Base-by-base conservation (phyloP, 2,113 vertebrate genomes). In the Rhinichthys klamathensis region DNA sequence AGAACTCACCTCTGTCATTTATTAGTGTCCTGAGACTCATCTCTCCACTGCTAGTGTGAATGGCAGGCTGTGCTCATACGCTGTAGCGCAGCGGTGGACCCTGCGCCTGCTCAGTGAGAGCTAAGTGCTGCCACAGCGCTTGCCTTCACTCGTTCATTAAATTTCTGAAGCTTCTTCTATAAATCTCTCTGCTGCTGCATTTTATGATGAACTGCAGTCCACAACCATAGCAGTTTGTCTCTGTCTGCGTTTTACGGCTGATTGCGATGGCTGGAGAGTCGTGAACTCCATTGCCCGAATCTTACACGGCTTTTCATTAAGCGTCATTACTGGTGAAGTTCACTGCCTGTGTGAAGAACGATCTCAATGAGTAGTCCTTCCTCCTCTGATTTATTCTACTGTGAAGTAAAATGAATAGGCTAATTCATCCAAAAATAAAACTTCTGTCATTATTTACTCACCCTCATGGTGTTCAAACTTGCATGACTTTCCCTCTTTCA, bases 131-230 rank as follows among this genome's bases (percentile, higher is more conserved):
- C 84, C 49, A 27, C 63, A 13, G 46, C 56, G 21, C 69, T 63
- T 63, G 67, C 61, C 54, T 58, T 63, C 67, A 38, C 51, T 86
- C 63, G 51, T 80, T 81, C 38, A 80, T 73, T 85, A 80, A 85
- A 86, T 51, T 73, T 58, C 51, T 72, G 35, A 72, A 6, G 49
- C 58, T 46, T 2, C 15, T 49, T 30, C 76, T 75, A 6, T 80
- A 74, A 44, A 80, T 74, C 41, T 84, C 76, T 60, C 3, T 78
- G 35, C 69, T 60, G 3, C 58, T 67, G 60, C 30, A 30, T 54
- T 72, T 80, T 63, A 85, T 51, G 67, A 85, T 49, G 69, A 72
- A 86, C 58, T 73, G n/a, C 41, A 67, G 41, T 61, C 79, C 69
- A 35, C 78, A 27, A 27, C 32, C 23, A 12, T 49, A 35, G 46